Conservation (phyloP, 2,797 vertebrate genomes). For the Manis pentadactyla region DNA sequence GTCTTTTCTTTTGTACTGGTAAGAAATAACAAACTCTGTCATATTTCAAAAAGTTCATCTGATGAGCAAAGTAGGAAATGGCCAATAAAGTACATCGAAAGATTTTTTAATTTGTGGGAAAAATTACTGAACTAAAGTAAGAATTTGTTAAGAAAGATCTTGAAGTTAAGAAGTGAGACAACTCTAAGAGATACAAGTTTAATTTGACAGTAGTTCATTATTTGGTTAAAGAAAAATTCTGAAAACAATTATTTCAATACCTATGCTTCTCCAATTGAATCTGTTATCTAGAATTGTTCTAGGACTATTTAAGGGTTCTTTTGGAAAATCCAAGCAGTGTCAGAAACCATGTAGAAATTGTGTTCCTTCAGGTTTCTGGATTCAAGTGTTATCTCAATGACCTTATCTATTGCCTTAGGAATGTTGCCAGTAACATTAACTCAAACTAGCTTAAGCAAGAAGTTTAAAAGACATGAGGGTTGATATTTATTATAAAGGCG, state of each 20-base stretch:
- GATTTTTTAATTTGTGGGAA: not conserved
- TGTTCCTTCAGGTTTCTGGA: not conserved
- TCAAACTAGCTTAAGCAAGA: not conserved
- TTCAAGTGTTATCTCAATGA: not conserved
- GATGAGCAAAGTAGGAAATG: not conserved
- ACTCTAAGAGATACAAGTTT: not conserved
- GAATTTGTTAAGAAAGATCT: not conserved
- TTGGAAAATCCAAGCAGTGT: not conserved
- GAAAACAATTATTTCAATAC: not conserved
- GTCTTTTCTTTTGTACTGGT: constrained; percentile 23
- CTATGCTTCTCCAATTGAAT: not conserved
- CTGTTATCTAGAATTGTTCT: not conserved
- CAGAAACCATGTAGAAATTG: not conserved
- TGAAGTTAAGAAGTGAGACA: not conserved
- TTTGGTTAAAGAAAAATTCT: constrained; percentile 24
- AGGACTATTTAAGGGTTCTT: not conserved
- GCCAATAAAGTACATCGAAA: not conserved
- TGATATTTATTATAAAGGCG: not conserved
- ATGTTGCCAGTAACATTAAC: not conserved
- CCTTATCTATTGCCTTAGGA: not conserved
- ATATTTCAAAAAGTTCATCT: constrained; percentile 37
- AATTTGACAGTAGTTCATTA: constrained; percentile 11
- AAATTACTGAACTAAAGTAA: constrained; percentile 30
- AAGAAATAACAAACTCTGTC: not conserved
- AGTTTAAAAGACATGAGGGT: not conserved